Base-by-base conservation (phyloP, 2,888 invertebrate species). In the Idaea biselata region DNA sequence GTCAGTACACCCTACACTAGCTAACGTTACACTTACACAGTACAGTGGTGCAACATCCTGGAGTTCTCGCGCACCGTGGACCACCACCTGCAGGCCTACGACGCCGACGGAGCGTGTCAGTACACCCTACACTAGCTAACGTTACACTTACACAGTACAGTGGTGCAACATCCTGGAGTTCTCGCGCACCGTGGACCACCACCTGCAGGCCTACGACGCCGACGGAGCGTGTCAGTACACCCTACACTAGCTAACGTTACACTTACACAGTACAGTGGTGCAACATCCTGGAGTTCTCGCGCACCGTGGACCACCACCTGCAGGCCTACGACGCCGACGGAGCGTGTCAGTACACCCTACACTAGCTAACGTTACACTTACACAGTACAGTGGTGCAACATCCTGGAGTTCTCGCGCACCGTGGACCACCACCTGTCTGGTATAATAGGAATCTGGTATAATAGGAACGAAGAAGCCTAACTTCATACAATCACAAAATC, bases 111-210 rank as follows among this genome's bases (percentile, higher is more conserved):
- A 74, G 98, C 98, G 71, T 98, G 98, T 98, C 88, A 95, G 97
- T 96, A 79, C n/a, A n/a, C n/a, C n/a, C n/a, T n/a, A n/a, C n/a
- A n/a, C n/a, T n/a, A n/a, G n/a, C n/a, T n/a, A n/a, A n/a, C n/a
- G n/a, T n/a, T n/a, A n/a, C n/a, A n/a, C n/a, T n/a, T n/a, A n/a
- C n/a, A n/a, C n/a, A n/a, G n/a, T n/a, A n/a, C 91, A 98, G 93
- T 98, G 98, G 98, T 97, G 97, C 94, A 98, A 98, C 94, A 97
- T 98, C 81, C 95, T 98, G 73, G 98, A 98, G 94, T 98, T 98
- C 93, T 97, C 97, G 79, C 95, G 97, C 84, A 96, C 97, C 74
- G 97, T 98, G 73, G 95, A 94, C 88, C 93, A 94, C 77, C 97
- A 97, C 88, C 94, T 98, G 79, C 94, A 95, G 69, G 96, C 98